Base-by-base conservation (phyloP, 2,797 vertebrate species). In the Tapera naevia region DNA sequence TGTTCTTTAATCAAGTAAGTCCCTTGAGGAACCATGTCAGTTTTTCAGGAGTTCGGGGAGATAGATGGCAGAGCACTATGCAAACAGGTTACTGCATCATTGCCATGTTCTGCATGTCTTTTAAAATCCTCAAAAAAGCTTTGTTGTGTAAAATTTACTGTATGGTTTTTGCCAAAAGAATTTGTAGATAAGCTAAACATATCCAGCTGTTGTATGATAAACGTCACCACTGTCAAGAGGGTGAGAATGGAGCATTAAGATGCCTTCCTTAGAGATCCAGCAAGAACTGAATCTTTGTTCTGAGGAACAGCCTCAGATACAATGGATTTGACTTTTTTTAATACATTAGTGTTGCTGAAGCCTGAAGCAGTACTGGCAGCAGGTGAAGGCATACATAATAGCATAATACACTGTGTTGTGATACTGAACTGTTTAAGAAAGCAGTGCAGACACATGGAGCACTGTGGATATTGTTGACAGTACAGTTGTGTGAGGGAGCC, bases 1-100 rank as follows among this genome's bases (percentile, higher is more conserved):
- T 93, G 91, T 91, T 94, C 76, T 94, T 95, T 93, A 95, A 95
- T 95, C 80, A 86, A 83, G 45, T 71, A 45, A 91, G 67, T 91
- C 91, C 67, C 81, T 82, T 60, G 83, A 91, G 88, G 22, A 93
- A 27, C 28, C 3, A 22, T 27, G 86, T 91, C 75, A 66, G 51
- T 81, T 94, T 97, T 94, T 94, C 62, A 79, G 39, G 88, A 92
- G 50, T 71, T 72, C 4, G 6, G 24, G 75, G 82, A 86, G 53
- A 70, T 7, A 73, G 66, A 84, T 75, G 80, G 73, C 66, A 64
- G 27, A 94, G 24, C 73, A n/a, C 15, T 88, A n/a, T 41, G 48
- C 46, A 69, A 79, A 89, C 74, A 89, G 51, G 80, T 94, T 94
- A n/a, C 70, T 80, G 58, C 80, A 46, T 81, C 22, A 57, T 89